These are phyloP conservation scores for Nomada fabriciana DNA, from an alignment of 2,888 invertebrate species.

Conservation along the genomic window DNA sequence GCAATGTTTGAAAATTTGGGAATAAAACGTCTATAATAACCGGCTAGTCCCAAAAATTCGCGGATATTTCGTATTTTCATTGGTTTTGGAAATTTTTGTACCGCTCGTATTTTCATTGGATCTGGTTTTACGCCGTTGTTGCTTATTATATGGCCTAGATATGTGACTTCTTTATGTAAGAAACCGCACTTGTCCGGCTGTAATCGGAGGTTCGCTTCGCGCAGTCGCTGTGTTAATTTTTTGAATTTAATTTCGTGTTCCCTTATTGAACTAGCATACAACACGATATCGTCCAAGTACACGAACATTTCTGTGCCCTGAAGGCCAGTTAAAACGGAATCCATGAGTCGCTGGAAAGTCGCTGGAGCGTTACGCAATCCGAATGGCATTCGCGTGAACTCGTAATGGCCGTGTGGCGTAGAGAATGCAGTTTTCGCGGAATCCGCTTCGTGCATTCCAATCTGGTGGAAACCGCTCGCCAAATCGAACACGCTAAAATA, in stretches of 20 bases:
- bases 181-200: not conserved
- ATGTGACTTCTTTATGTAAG: not conserved
- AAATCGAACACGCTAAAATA: constrained; percentile 4
- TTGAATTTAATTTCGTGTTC: not conserved
- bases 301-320: constrained; percentile 4
- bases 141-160: not conserved
- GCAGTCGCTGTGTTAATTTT: not conserved
- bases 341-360: not conserved
- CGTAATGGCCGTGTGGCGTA: not conserved
- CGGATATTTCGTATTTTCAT: not conserved
- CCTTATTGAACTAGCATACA: not conserved
- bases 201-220: not conserved
- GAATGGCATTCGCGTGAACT: not conserved
- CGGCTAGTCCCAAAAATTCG: not conserved
- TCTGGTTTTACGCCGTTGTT: not conserved
- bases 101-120: not conserved
- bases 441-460: not conserved
- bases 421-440: not conserved
- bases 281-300: not conserved
- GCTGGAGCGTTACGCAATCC: not conserved
- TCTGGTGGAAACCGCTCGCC: not conserved
- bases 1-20: not conserved
- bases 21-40: not conserved
- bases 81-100: not conserved
- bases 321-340: not conserved